Evolutionary conservation across 53 echinoderm and acorn worm genomes (phyloP), one percentile per base, ranked within the genome.

Genomic region (Paelopatides confundens): DNA sequence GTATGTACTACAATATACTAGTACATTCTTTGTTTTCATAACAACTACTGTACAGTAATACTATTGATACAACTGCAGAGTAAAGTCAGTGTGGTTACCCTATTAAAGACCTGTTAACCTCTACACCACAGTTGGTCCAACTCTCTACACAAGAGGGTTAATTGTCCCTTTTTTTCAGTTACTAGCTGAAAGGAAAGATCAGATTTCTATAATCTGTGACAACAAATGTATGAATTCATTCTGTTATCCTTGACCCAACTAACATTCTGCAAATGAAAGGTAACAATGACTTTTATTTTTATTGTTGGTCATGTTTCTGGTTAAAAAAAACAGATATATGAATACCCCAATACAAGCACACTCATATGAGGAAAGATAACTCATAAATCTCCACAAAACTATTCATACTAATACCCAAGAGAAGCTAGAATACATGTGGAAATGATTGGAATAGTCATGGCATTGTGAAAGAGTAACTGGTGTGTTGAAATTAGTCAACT

Each of bases 91-190:
- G 58, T 58, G 58, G 58, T 58, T 58, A 58, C 37, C 74, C 24
- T 29, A 37, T 39, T 13, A 29, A 74, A 0, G 74, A 74, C 74
- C 74, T 43, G 24, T 39, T 39, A 39, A 74, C 74, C 74, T 74
- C 39, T 46, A 26, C 74, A 74, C 74, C 74, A 40, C 74, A 74
- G 74, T 46, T 4, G 74, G 74, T 74, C 74, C 40, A 35, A 74
- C 35, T 18, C 30, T 40, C 39, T 40, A 58, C 58, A 58, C 58
- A 58, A 58, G 58, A 58, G 58, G 21, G 24, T 58, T 23, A 58
- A 58, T 58, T 58, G 58, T 58, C 58, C 58, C 21, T 21, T 43
- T 43, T 43, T 43, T 43, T 43, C 12, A 43, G 43, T 43, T n/a
- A n/a, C n/a, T n/a, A n/a, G n/a, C n/a, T n/a, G n/a, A n/a, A 48